Evolutionary conservation across 2,888 invertebrate species (phyloP), one percentile per base, ranked within the genome.

Genomic region (Chalcosyrphus nemorum): DNA sequence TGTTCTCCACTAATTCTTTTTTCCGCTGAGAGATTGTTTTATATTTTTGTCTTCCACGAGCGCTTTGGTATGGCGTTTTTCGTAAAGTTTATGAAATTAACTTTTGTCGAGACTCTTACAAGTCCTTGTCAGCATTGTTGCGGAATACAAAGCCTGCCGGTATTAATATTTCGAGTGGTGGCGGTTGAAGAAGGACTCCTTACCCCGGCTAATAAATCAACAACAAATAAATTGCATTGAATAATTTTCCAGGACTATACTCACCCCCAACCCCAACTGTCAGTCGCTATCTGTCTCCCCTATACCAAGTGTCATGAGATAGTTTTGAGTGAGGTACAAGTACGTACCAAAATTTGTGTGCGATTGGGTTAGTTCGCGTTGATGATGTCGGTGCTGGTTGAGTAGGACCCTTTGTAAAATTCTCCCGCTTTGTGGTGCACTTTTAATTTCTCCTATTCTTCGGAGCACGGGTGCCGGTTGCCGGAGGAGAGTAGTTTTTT

Each of bases 71-170:
- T 4, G 2, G n/a, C 5, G 17, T 27, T 27, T 59, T 27, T 13
- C 45, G 27, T 15, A 1, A 11, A 19, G 21, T 61, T 66, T 56
- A 74, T 70, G 41, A 81, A 75, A 75, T 74, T 75, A 75, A 59
- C 61, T 63, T 80, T 68, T 74, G 38, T 24, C 19, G 21, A 61
- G 61, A 59, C 15, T 59, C 32, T 43, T 6, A 17, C n/a, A n/a
- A 1, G n/a, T 52, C 21, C 29, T 74, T 66, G 59, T 74, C 63
- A 75, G 56, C 38, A 75, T 65, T 75, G 75, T 66, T 75, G 57
- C 54, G 54, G 35, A 43, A 17, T 54, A 35, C 45, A 29, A 70
- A 70, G 41, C 13, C 21, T 35, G 57, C 5, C 19, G 35, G 24
- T 43, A 56, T 21, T 50, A 50, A 52, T 63, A 38, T 50, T 59